These are phyloP conservation scores for Acromyrmex heyeri DNA, from an alignment of 1,140 invertebrate genomes.

Conservation along the genomic window DNA sequence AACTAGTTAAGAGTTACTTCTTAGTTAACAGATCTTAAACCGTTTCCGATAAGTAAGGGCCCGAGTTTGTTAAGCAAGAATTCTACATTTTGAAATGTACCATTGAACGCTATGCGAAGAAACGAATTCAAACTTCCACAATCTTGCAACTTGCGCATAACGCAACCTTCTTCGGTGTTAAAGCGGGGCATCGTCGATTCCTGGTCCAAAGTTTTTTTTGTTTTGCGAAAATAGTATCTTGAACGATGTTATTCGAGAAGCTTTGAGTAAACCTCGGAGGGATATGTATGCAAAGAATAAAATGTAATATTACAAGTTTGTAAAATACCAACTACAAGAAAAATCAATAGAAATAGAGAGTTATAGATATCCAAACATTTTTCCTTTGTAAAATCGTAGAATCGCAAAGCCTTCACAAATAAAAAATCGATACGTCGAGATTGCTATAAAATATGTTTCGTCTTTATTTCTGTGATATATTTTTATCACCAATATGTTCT, in stretches of 20 bases:
- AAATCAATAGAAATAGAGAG: constrained; percentile 15
- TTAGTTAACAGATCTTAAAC: not conserved
- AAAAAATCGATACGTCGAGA: not conserved
- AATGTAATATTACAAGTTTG: constrained; percentile 14
- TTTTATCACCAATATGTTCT: not conserved
- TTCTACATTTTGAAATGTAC: not conserved
- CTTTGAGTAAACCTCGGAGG: not conserved
- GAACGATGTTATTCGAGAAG: constrained; percentile 11
- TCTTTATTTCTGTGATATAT: not conserved
- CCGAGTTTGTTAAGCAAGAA: constrained; percentile 2
- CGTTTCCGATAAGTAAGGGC: constrained; percentile 21
- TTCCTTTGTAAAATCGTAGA: not conserved
- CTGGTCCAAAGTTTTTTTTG: not conserved
- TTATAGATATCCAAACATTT: not conserved
- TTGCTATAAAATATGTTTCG: not conserved
- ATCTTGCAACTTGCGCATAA: constrained; percentile 15
- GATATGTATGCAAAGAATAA: constrained; percentile 2
- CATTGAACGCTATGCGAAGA: not conserved
- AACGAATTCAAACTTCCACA: constrained; percentile 9
- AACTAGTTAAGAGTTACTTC: no score
- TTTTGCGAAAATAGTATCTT: constrained; percentile 10
- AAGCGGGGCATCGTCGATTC: not conserved
- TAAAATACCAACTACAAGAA: not conserved
- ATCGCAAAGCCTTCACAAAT: not conserved
- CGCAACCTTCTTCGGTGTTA: not conserved